These are phyloP conservation scores for Cottus gobio DNA, from an alignment of 2,113 vertebrate species.

Conservation along the genomic window DNA sequence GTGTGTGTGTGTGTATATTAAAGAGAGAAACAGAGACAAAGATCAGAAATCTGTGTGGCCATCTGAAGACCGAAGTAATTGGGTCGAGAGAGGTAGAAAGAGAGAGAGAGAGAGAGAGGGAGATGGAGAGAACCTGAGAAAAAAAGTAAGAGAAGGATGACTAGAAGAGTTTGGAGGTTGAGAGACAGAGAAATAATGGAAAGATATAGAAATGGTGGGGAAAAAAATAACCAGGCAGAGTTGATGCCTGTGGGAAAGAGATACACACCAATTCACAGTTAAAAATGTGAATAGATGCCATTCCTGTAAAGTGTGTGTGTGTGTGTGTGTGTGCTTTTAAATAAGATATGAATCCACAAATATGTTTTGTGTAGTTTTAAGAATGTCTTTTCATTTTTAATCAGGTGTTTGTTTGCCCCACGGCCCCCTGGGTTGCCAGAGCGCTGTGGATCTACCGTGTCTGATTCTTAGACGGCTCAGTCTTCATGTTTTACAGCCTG, in stretches of 20 bases:
- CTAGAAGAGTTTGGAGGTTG: slow-evolving; percentile 5
- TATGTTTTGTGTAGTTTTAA: too few relatives aligned
- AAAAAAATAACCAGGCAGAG: slow-evolving; percentile 5
- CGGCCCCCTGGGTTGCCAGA: background rate
- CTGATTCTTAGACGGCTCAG: background rate
- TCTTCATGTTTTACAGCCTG: background rate
- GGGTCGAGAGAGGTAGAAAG: slow-evolving; percentile 62
- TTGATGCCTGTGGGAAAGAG: slow-evolving; percentile 5
- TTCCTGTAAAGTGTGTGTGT: background rate
- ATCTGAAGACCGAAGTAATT: slow-evolving; percentile 74
- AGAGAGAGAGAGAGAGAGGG: slow-evolving; percentile 38
- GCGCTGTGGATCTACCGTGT: background rate
- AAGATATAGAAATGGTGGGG: slow-evolving; percentile 4
- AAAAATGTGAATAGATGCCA: background rate
- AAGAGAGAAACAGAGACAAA: slow-evolving; percentile 37
- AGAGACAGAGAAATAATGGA: slow-evolving; percentile 1
- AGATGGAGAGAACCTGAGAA: background rate
- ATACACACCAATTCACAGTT: background rate
- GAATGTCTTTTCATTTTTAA: background rate
- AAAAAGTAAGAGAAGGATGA: background rate
- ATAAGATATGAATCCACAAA: too few relatives aligned
- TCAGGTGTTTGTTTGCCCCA: background rate
- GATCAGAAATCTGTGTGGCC: slow-evolving; percentile 58
- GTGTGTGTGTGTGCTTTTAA: background rate
- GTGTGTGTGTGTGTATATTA: slow-evolving; percentile 27